These are phyloP conservation scores for Macrotrachela quadricornifera DNA, from an alignment of 1,140 invertebrate genomes.

Conservation along the genomic window DNA sequence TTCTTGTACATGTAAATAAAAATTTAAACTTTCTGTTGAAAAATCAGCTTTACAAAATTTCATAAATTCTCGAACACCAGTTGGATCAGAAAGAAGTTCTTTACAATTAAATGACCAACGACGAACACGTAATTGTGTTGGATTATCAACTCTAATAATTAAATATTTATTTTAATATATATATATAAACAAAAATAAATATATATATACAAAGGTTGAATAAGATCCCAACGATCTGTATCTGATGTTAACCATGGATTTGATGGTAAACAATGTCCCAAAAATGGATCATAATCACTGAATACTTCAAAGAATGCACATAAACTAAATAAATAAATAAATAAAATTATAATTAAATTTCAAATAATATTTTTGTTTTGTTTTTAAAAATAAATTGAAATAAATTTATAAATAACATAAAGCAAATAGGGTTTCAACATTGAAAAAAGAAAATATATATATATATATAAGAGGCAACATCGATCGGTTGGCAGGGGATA, in stretches of 20 bases:
- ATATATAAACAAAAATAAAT: no score
- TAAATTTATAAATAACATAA: neutral
- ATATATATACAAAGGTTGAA: slow-evolving; percentile 18
- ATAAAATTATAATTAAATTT: neutral
- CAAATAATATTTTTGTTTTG: no score
- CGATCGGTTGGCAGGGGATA: no score
- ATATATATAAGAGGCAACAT: no score
- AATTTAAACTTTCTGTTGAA: slow-evolving; percentile 89
- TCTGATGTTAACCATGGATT: slow-evolving; percentile 94
- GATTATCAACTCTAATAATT: neutral
- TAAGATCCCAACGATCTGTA: slow-evolving; percentile 74
- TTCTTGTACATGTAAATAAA: neutral
- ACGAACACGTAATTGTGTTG: slow-evolving; percentile 48
- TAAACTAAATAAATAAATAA: neutral
- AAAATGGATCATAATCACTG: slow-evolving; percentile 33
- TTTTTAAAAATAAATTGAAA: neutral
- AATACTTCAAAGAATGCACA: slow-evolving; percentile 27
- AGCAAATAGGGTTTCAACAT: no score
- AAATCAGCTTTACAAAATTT: slow-evolving; percentile 94
- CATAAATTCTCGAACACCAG: slow-evolving; percentile 84
- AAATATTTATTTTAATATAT: neutral
- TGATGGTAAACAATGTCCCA: slow-evolving; percentile 38
- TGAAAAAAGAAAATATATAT: no score
- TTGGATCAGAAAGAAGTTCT: slow-evolving; percentile 73
- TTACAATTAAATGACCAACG: slow-evolving; percentile 85